Evolutionary conservation across 1,140 invertebrate genomes (phyloP).

Genomic region (Macrocentrus cingulum): DNA sequence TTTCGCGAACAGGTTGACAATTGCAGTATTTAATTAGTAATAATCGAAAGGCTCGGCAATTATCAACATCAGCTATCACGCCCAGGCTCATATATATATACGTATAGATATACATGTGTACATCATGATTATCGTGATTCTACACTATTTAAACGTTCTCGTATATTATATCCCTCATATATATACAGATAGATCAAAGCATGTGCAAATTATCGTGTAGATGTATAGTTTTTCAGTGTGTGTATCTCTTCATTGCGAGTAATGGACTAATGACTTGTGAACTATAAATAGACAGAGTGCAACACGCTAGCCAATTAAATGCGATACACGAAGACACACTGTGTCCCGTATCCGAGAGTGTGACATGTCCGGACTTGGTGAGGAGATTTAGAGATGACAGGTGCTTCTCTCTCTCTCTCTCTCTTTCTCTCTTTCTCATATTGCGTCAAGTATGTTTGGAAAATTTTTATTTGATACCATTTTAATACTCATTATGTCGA

Average conservation of each 20-base stretch:
- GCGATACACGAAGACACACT: slow-evolving; percentile 39
- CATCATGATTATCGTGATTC: too few relatives aligned
- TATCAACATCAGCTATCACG: too few relatives aligned
- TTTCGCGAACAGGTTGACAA: too few relatives aligned
- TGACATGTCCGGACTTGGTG: slow-evolving; percentile 49
- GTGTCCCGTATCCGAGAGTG: slow-evolving; percentile 22
- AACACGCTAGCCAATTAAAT: slow-evolving; percentile 54
- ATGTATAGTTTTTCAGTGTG: neutral
- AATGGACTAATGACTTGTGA: slow-evolving; percentile 45
- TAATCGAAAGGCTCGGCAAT: too few relatives aligned
- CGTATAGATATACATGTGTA: too few relatives aligned
- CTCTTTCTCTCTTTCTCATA: too few relatives aligned
- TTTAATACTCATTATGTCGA: too few relatives aligned
- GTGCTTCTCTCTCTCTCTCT: slow-evolving; percentile 33
- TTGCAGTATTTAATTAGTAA: too few relatives aligned
- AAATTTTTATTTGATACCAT: too few relatives aligned
- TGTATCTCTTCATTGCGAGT: slow-evolving; percentile 38
- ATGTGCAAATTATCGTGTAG: neutral
- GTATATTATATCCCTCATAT: neutral
- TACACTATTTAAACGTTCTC: too few relatives aligned
- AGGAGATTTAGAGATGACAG: slow-evolving; percentile 56
- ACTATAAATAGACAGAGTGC: slow-evolving; percentile 41
- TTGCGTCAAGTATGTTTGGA: too few relatives aligned
- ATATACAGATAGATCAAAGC: neutral
- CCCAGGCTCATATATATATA: too few relatives aligned